Percentiles rank a stretch among this genome's conserved stretches.
These are phyloP conservation scores for Oryzias curvinotus DNA, from an alignment of 2,113 vertebrate species.

Conservation along the genomic window DNA sequence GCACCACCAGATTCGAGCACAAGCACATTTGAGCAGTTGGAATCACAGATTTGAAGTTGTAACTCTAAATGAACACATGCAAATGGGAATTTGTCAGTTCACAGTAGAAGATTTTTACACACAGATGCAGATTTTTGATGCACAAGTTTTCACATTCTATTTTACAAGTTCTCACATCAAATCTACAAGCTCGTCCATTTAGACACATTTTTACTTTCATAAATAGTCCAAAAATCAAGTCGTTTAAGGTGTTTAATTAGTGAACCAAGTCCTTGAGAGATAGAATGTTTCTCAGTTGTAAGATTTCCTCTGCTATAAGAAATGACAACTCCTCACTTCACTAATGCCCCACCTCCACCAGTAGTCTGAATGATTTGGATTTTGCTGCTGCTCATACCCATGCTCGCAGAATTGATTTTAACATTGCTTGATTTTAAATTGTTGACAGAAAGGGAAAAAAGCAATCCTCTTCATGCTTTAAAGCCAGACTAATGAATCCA, in stretches of 20 bases:
- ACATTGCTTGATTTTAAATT: conserved; percentile 30
- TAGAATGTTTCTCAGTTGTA: conserved; percentile 6
- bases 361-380: conserved; percentile 14
- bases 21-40: too few species aligned
- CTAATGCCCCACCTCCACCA: conserved; percentile 25
- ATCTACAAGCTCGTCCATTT: too few species aligned
- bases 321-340: conserved; percentile 30
- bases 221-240: background rate
- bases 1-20: too few species aligned
- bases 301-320: conserved; percentile 1
- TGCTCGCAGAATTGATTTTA: conserved; percentile 3
- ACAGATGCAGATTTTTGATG: too few species aligned
- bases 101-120: too few species aligned
- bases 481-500: background rate
- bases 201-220: too few species aligned
- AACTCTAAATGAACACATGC: too few species aligned
- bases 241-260: background rate
- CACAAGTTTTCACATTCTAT: too few species aligned
- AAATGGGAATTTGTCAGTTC: too few species aligned
- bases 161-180: too few species aligned
- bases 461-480: too few species aligned
- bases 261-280: background rate
- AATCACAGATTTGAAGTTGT: too few species aligned
- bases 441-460: conserved; percentile 10
- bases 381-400: conserved; percentile 1